phyloP scores from a whole-genome alignment of 2,113 vertebrate species.

The Astur gentilis region DNA sequence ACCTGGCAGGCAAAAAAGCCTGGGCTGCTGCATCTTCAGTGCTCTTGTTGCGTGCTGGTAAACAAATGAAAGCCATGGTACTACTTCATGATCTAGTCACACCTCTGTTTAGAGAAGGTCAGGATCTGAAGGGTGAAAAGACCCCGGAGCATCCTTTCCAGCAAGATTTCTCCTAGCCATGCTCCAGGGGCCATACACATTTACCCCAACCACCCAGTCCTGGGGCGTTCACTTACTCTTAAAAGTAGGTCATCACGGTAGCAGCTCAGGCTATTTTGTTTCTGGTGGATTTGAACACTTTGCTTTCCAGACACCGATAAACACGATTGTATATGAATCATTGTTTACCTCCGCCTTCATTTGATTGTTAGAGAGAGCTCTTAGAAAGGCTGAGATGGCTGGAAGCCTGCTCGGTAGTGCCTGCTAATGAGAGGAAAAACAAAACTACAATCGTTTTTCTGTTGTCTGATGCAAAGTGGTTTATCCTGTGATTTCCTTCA shows the following conservation, averaged over 20 bases:
- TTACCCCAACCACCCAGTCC: background rate
- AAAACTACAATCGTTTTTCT: background rate
- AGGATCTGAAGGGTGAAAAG: background rate
- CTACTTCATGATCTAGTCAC: background rate
- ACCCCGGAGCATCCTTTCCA: background rate
- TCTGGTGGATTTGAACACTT: background rate
- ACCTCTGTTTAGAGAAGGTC: background rate
- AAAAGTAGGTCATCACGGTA: background rate
- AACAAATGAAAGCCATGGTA: background rate
- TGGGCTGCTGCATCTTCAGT: background rate
- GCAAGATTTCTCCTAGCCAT: background rate
- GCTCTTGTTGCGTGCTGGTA: background rate
- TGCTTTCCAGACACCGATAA: background rate
- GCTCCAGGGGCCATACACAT: background rate
- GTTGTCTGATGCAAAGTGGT: background rate
- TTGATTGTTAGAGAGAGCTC: background rate
- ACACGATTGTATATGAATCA: background rate
- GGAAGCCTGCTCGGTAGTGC: background rate
- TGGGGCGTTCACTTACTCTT: background rate
- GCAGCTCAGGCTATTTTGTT: background rate
- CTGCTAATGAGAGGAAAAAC: background rate
- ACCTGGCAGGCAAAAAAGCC: background rate
- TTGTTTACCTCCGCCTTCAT: background rate
- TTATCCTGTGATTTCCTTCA: background rate
- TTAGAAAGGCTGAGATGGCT: background rate